A percentile compares a stretch with the other conserved stretches of the same genome.
Conservation (phyloP, 2,888 invertebrate species). For the Ormyrus nitidulus region DNA sequence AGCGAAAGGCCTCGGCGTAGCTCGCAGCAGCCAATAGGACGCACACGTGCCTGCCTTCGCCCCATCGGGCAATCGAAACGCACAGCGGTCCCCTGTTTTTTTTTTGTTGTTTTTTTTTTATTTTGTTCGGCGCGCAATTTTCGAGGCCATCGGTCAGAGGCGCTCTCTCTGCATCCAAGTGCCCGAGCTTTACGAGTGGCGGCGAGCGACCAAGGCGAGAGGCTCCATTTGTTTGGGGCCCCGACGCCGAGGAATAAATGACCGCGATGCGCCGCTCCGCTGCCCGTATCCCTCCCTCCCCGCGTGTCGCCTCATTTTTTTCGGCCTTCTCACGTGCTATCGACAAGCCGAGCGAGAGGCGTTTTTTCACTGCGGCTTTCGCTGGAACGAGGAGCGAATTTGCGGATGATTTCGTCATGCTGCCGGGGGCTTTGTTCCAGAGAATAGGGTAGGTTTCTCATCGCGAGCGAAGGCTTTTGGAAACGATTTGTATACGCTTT, state of each 20-base stretch:
- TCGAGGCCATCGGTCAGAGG: conserved; percentile 27
- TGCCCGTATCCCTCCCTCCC: conserved; percentile 3
- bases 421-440: no score
- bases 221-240: conserved; percentile 40
- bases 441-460: no score
- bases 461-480: no score
- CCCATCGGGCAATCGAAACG: conserved; percentile 32
- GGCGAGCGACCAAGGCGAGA: neutral
- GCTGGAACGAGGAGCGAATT: no score
- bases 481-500: no score
- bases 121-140: conserved; percentile 14
- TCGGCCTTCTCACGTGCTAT: no score
- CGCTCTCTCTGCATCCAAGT: conserved; percentile 38
- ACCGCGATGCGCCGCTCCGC: conserved; percentile 19
- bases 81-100: neutral
- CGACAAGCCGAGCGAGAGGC: neutral
- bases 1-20: conserved; percentile 2
- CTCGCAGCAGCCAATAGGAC: neutral
- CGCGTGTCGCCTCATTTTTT: neutral
- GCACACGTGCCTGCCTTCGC: conserved; percentile 39
- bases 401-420: no score
- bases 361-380: neutral
- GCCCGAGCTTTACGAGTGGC: conserved; percentile 37
- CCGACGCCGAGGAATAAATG: conserved; percentile 11
- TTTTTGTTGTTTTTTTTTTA: neutral